Conservation (phyloP, 2,113 vertebrate genomes). For the Mugil cephalus region DNA sequence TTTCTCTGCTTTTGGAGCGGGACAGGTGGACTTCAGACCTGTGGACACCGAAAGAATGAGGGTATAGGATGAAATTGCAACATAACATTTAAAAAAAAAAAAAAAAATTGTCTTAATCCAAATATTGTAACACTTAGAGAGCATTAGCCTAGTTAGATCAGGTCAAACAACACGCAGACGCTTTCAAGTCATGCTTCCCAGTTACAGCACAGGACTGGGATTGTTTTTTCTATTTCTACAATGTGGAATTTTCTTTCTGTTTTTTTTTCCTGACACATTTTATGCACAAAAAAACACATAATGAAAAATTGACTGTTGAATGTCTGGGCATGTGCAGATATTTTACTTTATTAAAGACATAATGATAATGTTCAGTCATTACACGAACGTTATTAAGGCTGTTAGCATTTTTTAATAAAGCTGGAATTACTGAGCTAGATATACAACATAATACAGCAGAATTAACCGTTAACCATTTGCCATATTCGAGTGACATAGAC, state of each 20-base stretch:
- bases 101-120: not conserved
- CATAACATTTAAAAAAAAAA: not conserved
- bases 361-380: too few species aligned
- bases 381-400: too few species aligned
- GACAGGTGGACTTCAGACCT: constrained; percentile 76
- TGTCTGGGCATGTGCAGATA: not conserved
- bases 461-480: too few species aligned
- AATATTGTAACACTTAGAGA: not conserved
- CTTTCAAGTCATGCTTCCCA: constrained; percentile 29
- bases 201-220: constrained; percentile 20
- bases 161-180: constrained; percentile 35
- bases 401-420: too few species aligned
- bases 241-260: not conserved
- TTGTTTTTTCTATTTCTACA: not conserved
- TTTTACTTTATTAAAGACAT: too few species aligned
- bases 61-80: constrained; percentile 11
- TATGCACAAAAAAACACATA: not conserved
- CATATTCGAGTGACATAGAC: too few species aligned
- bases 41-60: constrained; percentile 12
- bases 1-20: constrained; percentile 75
- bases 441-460: too few species aligned
- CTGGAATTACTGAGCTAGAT: too few species aligned
- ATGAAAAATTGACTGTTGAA: not conserved
- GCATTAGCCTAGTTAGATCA: not conserved
- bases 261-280: not conserved